phyloP scores from a whole-genome alignment of 1,140 invertebrate species.

The Metopolophium dirhodum region DNA sequence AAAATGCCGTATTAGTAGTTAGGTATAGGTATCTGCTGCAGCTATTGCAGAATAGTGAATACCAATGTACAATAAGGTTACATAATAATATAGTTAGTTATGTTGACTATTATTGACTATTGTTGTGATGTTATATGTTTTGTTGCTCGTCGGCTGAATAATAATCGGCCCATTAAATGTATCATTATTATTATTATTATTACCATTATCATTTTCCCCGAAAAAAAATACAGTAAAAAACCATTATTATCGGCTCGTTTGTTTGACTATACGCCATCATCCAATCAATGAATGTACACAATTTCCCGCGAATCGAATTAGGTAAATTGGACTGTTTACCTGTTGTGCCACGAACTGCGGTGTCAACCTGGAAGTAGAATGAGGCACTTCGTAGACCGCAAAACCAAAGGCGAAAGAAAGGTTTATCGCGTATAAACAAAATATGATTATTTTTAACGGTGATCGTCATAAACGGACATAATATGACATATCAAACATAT shows the following conservation, averaged over 20 bases:
- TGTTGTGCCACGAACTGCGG: constrained; percentile 71
- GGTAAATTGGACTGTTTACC: constrained; percentile 62
- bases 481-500: too few relatives aligned
- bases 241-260: not conserved
- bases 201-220: not conserved
- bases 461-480: too few relatives aligned
- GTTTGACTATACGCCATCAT: not conserved
- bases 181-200: not conserved
- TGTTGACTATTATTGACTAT: not conserved
- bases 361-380: constrained; percentile 69
- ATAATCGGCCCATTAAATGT: not conserved
- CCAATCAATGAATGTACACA: not conserved
- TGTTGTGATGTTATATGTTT: not conserved
- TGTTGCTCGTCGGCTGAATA: not conserved
- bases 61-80: too few relatives aligned
- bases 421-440: too few relatives aligned
- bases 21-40: too few relatives aligned
- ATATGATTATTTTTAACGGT: too few relatives aligned
- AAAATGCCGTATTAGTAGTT: not conserved
- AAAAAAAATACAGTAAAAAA: not conserved
- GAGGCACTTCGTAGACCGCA: constrained; percentile 75
- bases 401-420: constrained; percentile 70
- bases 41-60: too few relatives aligned
- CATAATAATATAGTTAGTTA: not conserved
- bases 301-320: constrained; percentile 16